Base-by-base conservation (phyloP, 2,797 vertebrate genomes). In the Merluccius polli region DNA sequence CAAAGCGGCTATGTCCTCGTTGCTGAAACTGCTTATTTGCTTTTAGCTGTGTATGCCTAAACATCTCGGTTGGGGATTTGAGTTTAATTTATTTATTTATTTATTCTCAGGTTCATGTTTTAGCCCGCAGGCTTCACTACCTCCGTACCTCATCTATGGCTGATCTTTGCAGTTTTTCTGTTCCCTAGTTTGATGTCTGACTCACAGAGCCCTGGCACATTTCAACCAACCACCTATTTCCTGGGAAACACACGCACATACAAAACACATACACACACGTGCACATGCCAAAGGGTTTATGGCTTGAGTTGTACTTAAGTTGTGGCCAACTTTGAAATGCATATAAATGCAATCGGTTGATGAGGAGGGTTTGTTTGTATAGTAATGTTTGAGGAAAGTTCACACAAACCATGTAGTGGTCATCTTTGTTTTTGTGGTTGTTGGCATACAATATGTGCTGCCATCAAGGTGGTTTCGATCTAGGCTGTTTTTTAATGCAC, bases 1-100 rank as follows among this genome's bases (percentile, higher is more conserved):
- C 77, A 79, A 68, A 81, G 85, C 79, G 74, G 79, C 81, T 65
- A 35, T 87, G 82, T 77, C 79, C 73, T 83, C 81, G 85, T 85
- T 88, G 90, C 89, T 90, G 88, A 91, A 89, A 69, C 82, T 69
- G 89, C 87, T 84, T 82, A 73, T 90, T 88, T 88, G 83, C 73
- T 86, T 89, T 88, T 83, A 89, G 88, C 90, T 87, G 85, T 86
- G 87, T 82, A 77, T 77, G 86, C 79, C 83, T 87, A 84, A 90
- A 90, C 88, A 84, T 88, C 82, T 85, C 84, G 84, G 74, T 82
- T 85, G 87, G 90, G 86, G 59, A 65, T 65, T 65, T 12, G 24
- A 27, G 88, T 89, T 91, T 85, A 83, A 85, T 72, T 84, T 89
- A 78, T 88, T 85, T 65, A 27, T 38, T 88, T 86, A 83, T 86